These are phyloP conservation scores for Gastrophysa polygoni DNA, from an alignment of 2,888 invertebrate species.

Conservation along the genomic window DNA sequence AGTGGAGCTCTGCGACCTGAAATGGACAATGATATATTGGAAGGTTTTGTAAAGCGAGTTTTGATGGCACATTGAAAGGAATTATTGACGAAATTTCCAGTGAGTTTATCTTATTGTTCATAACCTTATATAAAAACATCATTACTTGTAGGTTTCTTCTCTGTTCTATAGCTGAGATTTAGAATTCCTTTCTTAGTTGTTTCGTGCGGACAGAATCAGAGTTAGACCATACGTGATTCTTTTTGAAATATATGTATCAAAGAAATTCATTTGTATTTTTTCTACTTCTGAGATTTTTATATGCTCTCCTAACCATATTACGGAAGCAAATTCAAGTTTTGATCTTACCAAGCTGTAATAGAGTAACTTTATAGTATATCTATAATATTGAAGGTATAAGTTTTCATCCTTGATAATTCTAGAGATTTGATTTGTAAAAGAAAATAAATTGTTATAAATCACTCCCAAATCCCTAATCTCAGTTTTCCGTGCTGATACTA, in stretches of 20 bases:
- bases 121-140: slow-evolving; percentile 4
- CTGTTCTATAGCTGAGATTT: neutral
- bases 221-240: no score
- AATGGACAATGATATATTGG: neutral
- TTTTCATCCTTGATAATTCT: neutral
- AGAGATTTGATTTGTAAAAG: no score
- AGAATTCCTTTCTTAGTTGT: neutral
- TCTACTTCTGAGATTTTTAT: neutral
- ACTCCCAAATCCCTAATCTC: neutral
- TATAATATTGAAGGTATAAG: neutral
- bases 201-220: no score
- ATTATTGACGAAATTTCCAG: no score
- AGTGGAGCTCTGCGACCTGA: neutral
- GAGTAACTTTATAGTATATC: neutral
- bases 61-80: no score
- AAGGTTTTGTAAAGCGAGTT: neutral
- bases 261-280: neutral
- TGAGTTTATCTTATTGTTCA: neutral
- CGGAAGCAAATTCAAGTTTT: slow-evolving; percentile 1
- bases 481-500: neutral
- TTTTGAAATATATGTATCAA: neutral
- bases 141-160: neutral
- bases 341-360: neutral
- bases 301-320: neutral
- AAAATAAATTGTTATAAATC: neutral